Percentiles rank a stretch among this genome's conserved stretches.
These are phyloP conservation scores for Anoncus sp. DNA, from an alignment of 2,888 invertebrate genomes.

Conservation along the genomic window DNA sequence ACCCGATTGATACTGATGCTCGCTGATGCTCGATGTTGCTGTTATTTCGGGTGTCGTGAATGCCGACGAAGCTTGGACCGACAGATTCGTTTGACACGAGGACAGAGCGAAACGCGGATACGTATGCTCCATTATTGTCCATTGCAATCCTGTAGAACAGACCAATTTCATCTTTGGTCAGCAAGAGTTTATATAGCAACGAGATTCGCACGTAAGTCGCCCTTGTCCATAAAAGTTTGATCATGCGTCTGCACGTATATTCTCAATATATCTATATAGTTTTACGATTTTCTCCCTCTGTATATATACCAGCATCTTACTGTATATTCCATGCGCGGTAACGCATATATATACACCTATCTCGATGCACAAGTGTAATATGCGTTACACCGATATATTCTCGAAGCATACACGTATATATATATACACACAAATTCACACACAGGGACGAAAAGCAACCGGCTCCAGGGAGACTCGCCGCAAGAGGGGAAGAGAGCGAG, in stretches of 20 bases:
- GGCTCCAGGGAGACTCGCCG: constrained; percentile 57
- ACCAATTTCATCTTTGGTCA: constrained; percentile 72
- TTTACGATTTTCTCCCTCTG: constrained; percentile 40
- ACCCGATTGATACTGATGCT: constrained; percentile 84
- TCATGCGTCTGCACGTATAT: constrained; percentile 56
- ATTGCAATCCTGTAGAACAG: constrained; percentile 90
- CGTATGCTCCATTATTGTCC: constrained; percentile 93
- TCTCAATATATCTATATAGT: constrained; percentile 47
- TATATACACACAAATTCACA: constrained; percentile 3
- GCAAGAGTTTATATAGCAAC: constrained; percentile 58
- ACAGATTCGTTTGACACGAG: constrained; percentile 86
- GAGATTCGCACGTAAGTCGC: constrained; percentile 39
- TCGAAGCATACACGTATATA: neutral
- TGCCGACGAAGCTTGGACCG: constrained; percentile 82
- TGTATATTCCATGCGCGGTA: neutral
- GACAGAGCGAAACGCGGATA: constrained; percentile 89
- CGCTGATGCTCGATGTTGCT: constrained; percentile 85
- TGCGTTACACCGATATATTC: constrained; percentile 24
- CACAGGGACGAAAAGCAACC: constrained; percentile 32
- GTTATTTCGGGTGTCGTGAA: constrained; percentile 84
- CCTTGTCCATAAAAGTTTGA: constrained; percentile 63
- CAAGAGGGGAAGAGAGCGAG: constrained; percentile 63
- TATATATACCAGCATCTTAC: neutral
- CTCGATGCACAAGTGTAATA: constrained; percentile 31
- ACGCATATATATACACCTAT: neutral